Evolutionary conservation across 2,113 vertebrate species (phyloP).

Genomic region (Boleophthalmus pectinirostris): DNA sequence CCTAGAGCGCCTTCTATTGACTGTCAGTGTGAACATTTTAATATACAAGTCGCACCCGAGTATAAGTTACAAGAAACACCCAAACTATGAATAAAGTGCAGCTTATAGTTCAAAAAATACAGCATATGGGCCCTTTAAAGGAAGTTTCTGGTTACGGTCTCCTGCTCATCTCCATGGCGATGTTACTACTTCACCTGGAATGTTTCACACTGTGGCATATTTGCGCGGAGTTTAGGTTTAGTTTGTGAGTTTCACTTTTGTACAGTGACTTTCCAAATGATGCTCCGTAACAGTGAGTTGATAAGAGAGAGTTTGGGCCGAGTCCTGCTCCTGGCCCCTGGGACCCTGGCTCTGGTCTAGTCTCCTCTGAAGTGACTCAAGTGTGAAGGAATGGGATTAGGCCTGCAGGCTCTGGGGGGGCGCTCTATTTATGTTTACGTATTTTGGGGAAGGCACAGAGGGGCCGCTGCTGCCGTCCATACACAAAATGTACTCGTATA

Average conservation of each 20-base stretch:
- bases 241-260: too few species aligned
- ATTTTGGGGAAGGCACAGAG: conserved; percentile 21
- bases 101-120: too few species aligned
- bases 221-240: too few species aligned
- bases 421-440: neutral
- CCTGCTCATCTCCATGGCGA: neutral
- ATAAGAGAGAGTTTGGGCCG: conserved; percentile 68
- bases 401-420: conserved; percentile 73
- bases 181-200: conserved; percentile 16
- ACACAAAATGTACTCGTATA: neutral
- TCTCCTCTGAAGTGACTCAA: conserved; percentile 75
- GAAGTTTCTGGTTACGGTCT: too few species aligned
- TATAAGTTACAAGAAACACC: too few species aligned
- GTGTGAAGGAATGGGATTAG: conserved; percentile 79
- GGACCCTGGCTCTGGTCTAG: conserved; percentile 74
- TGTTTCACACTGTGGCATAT: neutral
- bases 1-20: too few species aligned
- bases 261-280: conserved; percentile 59
- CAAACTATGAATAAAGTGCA: too few species aligned
- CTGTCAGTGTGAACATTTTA: too few species aligned
- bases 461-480: conserved; percentile 36
- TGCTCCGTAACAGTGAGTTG: conserved; percentile 70
- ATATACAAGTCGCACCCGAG: too few species aligned
- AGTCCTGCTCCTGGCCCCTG: conserved; percentile 72
- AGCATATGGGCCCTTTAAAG: too few species aligned